Evolutionary conservation across 2,113 vertebrate species (phyloP).

Genomic region (Smithornis capensis): DNA sequence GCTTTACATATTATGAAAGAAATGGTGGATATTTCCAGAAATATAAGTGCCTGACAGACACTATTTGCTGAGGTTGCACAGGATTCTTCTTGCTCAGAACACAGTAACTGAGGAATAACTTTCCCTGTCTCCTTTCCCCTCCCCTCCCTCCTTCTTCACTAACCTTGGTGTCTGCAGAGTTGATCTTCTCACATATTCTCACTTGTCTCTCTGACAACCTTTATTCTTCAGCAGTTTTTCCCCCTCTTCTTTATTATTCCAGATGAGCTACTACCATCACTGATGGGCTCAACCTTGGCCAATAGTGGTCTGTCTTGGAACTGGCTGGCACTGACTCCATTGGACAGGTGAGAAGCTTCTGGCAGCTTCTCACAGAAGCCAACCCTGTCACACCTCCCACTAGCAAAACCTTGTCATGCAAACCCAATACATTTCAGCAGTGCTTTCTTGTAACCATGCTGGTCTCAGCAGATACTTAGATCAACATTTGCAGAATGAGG

Average conservation of each 20-base stretch:
- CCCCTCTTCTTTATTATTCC: neutral
- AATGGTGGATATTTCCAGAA: neutral
- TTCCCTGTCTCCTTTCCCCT: neutral
- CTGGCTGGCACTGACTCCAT: neutral
- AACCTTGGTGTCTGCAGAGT: neutral
- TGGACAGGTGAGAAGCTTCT: neutral
- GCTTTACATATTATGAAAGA: neutral
- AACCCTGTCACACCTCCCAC: too few species aligned
- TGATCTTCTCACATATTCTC: neutral
- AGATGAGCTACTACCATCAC: neutral
- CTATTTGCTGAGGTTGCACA: neutral
- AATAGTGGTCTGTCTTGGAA: neutral
- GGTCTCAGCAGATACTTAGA: neutral
- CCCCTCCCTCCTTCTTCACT: neutral
- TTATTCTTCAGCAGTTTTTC: neutral
- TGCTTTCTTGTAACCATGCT: neutral
- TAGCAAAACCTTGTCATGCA: accelerated
- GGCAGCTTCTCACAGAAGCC: neutral
- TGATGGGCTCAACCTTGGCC: neutral
- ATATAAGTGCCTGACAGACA: neutral
- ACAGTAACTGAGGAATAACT: neutral
- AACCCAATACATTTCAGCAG: neutral
- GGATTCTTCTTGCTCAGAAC: neutral
- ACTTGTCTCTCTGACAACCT: neutral
- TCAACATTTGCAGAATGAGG: neutral